These are phyloP conservation scores for Porites divaricata DNA, from an alignment of 92 coral and sea anemone species.

Conservation along the genomic window DNA sequence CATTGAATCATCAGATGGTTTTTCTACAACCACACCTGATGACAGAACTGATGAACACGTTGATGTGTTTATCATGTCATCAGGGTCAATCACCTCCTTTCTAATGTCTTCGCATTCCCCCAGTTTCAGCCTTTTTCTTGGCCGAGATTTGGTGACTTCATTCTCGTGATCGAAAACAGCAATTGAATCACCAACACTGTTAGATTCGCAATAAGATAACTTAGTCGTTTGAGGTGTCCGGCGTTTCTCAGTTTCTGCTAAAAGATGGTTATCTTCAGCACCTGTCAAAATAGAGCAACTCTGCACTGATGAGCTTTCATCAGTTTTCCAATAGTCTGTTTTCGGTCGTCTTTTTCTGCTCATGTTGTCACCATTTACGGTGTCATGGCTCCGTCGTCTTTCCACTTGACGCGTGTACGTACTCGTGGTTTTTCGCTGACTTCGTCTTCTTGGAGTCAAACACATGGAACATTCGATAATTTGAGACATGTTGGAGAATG, in stretches of 20 bases:
- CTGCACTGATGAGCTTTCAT: not conserved
- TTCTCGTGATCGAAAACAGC: not conserved
- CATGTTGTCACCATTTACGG: not conserved
- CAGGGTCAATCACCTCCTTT: too few species aligned
- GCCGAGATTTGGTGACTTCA: not conserved
- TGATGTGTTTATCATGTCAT: not conserved
- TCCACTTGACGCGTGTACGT: conserved; percentile 7
- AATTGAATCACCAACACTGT: not conserved
- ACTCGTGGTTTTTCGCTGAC: conserved; percentile 60
- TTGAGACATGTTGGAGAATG: conserved; percentile 71
- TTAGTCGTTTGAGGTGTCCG: not conserved
- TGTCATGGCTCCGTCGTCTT: conserved; percentile 1
- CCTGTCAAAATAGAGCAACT: not conserved
- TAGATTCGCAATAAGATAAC: not conserved
- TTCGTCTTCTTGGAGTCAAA: conserved; percentile 80
- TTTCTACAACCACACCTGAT: not conserved
- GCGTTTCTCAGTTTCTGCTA: not conserved
- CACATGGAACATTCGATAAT: conserved; percentile 85
- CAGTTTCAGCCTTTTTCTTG: conserved; percentile 25
- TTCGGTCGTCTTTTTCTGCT: not conserved
- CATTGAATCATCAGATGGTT: not conserved
- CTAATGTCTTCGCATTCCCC: not conserved
- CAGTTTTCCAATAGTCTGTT: not conserved
- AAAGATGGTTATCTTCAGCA: not conserved
- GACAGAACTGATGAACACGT: not conserved